Conservation (phyloP, 2,888 invertebrate species). For the Leptothorax acervorum region DNA sequence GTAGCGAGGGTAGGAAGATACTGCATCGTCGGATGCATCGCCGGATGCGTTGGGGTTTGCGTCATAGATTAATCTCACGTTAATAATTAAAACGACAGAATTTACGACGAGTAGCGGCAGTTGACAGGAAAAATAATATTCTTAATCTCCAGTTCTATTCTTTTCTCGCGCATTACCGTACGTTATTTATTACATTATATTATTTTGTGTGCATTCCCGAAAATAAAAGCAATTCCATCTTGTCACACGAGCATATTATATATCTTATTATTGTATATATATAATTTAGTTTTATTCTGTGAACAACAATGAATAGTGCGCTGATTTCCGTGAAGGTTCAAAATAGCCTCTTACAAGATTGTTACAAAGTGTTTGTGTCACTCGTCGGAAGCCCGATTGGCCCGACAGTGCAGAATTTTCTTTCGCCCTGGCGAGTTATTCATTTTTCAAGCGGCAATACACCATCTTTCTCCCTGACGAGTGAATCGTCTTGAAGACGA, state of each 20-base stretch:
- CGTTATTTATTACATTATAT: neutral
- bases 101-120: neutral
- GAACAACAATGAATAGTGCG: neutral
- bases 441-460: conserved; percentile 73
- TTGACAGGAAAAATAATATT: neutral
- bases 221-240: neutral
- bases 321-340: neutral
- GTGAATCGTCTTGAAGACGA: conserved; percentile 69
- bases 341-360: conserved; percentile 10
- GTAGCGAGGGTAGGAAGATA: neutral
- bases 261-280: neutral
- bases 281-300: neutral
- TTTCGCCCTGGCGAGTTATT: conserved; percentile 60
- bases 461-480: conserved; percentile 68
- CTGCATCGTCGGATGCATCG: conserved; percentile 1
- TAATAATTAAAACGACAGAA: conserved; percentile 44
- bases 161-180: neutral
- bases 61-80: conserved; percentile 35
- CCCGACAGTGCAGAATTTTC: conserved; percentile 33
- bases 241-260: neutral
- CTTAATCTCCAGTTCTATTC: neutral
- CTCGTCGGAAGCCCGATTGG: conserved; percentile 44
- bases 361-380: conserved; percentile 40
- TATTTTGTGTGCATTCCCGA: neutral
- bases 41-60: conserved; percentile 32